Base-by-base conservation (phyloP, 2,113 vertebrate species). In the Benitochromis conjunctus region DNA sequence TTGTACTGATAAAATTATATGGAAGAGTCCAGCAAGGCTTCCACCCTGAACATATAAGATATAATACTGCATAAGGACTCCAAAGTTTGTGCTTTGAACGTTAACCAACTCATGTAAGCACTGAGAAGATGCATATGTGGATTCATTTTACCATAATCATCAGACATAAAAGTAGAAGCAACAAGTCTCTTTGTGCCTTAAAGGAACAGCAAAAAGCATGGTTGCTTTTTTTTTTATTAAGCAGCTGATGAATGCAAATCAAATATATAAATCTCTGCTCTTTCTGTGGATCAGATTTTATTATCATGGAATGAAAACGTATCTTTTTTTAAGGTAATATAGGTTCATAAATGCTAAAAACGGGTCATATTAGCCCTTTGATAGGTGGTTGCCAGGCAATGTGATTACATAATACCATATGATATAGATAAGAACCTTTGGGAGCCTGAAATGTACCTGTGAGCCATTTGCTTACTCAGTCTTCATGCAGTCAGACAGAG, bases 341-440 rank as follows among this genome's bases (percentile, higher is more conserved):
- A 12, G 14, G 5, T 74, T 18, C 66, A 48, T 16, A 46, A 74
- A 7, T 29, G 14, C 41, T 74, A 29, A 74, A 74, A 1, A 71
- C 26, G 66, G 41, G 1, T 26, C 66, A 46, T 71, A 26, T 46
- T 18, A 71, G 0, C 41, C 14, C 41, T 74, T 18, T 74, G 66
- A 48, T 26, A 74, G 41, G 26, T 74, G 66, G 21, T 19, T 74
- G 41, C 41, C 41, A 29, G 2, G 41, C 66, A 48, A 14, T 1
- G 0, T 26, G 41, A 0, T 0, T 24, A 48, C 14, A 74, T 74
- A 29, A 18, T 74, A 48, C 4, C 2, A 74, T 48, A 26, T 19
- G 66, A 74, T 46, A 9, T 71, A 46, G 64, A 46, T 48, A 18
- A 74, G 69, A 29, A 3, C 14, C 48, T 51, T 6, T 6, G 7